A percentile compares a stretch with the other conserved stretches of the same genome.
Evolutionary conservation across 2,797 vertebrate genomes (phyloP).

Genomic region (Melanotaenia nigrans): DNA sequence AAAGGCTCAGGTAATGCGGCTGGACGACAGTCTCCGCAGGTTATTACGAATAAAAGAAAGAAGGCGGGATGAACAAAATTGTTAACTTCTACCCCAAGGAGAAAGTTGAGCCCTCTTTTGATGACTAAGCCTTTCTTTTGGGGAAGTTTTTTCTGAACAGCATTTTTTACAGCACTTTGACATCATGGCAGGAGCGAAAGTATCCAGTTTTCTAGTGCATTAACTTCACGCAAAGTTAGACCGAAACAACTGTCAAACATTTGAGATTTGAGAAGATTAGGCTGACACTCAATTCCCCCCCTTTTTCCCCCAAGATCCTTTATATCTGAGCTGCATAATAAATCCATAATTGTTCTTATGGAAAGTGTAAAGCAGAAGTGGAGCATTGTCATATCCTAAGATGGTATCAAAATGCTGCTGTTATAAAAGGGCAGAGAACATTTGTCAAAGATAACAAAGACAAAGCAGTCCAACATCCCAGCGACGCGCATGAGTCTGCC

Average conservation of each 20-base stretch:
- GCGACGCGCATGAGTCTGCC: neutral
- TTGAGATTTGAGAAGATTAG: slow-evolving; percentile 30
- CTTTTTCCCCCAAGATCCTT: slow-evolving; percentile 9
- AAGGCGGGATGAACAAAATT: slow-evolving; percentile 31
- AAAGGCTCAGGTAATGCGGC: slow-evolving; percentile 55
- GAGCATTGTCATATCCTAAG: slow-evolving; percentile 21
- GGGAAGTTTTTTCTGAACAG: slow-evolving; percentile 36
- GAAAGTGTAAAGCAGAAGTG: slow-evolving; percentile 43
- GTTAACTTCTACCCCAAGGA: slow-evolving; percentile 49
- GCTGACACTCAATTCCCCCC: slow-evolving; percentile 39
- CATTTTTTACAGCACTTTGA: slow-evolving; percentile 27
- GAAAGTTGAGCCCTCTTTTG: slow-evolving; percentile 41
- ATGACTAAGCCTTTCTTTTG: slow-evolving; percentile 54
- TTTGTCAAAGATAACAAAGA: slow-evolving; percentile 18
- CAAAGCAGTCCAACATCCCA: slow-evolving; percentile 24
- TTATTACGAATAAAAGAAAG: slow-evolving; percentile 59
- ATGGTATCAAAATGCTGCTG: slow-evolving; percentile 23
- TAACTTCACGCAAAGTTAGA: slow-evolving; percentile 33
- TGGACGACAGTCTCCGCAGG: slow-evolving; percentile 48
- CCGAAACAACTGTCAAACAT: slow-evolving; percentile 46
- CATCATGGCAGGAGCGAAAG: slow-evolving; percentile 22
- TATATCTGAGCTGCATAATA: slow-evolving; percentile 25
- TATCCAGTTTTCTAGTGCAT: slow-evolving; percentile 9
- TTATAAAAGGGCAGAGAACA: slow-evolving; percentile 20
- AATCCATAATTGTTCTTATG: slow-evolving; percentile 52